These are phyloP conservation scores for Pomatostomus ruficeps DNA, from an alignment of 2,113 vertebrate species.

Conservation along the genomic window DNA sequence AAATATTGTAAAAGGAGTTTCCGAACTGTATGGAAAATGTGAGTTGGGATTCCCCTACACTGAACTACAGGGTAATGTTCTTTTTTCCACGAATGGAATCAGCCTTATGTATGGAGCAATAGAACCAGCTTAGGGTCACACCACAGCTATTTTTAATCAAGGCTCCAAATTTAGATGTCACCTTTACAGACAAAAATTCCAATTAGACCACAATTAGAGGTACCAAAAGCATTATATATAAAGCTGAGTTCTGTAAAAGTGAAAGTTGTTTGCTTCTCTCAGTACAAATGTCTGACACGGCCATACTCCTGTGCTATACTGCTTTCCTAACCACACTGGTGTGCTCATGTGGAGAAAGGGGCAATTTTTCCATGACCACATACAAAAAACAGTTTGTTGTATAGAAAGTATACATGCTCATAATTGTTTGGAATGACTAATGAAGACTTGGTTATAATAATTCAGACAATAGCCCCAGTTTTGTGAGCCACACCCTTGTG, in stretches of 20 bases:
- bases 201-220: background rate
- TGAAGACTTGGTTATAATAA: background rate
- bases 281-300: fast-evolving
- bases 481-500: background rate
- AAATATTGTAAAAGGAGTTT: background rate
- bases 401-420: background rate
- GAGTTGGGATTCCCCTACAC: background rate
- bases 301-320: background rate
- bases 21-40: background rate
- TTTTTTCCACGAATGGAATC: background rate
- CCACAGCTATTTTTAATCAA: background rate
- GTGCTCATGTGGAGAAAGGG: fast-evolving
- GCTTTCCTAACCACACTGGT: background rate
- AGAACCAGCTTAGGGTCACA: background rate
- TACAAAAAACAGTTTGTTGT: background rate
- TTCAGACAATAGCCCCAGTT: background rate
- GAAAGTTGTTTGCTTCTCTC: background rate
- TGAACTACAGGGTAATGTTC: background rate
- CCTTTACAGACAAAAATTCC: background rate
- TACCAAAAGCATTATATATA: background rate
- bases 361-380: background rate
- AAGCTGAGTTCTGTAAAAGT: background rate
- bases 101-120: background rate
- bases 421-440: background rate
- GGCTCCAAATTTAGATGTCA: background rate